A percentile compares a stretch with the other conserved stretches of the same genome.
These are phyloP conservation scores for Prosapia bicincta DNA, from an alignment of 2,888 invertebrate genomes.

Conservation along the genomic window DNA sequence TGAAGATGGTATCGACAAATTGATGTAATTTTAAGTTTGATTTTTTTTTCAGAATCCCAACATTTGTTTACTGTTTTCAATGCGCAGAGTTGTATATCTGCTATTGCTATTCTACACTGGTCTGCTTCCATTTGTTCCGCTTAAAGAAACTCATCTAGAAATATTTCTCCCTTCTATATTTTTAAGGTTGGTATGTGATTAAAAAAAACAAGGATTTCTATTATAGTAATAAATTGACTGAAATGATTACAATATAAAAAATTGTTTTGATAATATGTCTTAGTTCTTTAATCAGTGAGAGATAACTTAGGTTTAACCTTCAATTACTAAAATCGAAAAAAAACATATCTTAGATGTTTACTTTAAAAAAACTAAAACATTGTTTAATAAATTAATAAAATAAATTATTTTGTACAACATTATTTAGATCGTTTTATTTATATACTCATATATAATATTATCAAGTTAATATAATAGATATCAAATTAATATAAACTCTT, in stretches of 20 bases:
- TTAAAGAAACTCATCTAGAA: slow-evolving; percentile 61
- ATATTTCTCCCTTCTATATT: slow-evolving; percentile 58
- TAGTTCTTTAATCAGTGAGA: background rate
- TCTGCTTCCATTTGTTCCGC: slow-evolving; percentile 59
- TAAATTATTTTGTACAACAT: too few relatives aligned
- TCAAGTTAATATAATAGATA: too few relatives aligned
- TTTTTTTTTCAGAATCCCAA: slow-evolving; percentile 54
- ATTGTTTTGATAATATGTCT: background rate
- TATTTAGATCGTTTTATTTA: too few relatives aligned
- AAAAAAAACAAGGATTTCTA: background rate
- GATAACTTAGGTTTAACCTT: too few relatives aligned
- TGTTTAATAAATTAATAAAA: too few relatives aligned
- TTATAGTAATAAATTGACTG: background rate
- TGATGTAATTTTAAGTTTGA: too few relatives aligned
- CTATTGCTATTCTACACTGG: slow-evolving; percentile 57
- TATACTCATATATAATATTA: too few relatives aligned
- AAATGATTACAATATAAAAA: background rate
- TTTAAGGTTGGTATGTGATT: slow-evolving; percentile 40
- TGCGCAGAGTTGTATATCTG: slow-evolving; percentile 52
- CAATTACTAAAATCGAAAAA: too few relatives aligned
- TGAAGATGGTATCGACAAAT: too few relatives aligned
- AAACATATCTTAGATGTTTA: too few relatives aligned
- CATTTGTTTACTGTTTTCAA: slow-evolving; percentile 58
- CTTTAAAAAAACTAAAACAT: too few relatives aligned
- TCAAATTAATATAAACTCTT: too few relatives aligned